A percentile compares a stretch with the other conserved stretches of the same genome.
These are phyloP conservation scores for Nesogale talazaci DNA, from an alignment of 2,113 vertebrate species.

Conservation along the genomic window DNA sequence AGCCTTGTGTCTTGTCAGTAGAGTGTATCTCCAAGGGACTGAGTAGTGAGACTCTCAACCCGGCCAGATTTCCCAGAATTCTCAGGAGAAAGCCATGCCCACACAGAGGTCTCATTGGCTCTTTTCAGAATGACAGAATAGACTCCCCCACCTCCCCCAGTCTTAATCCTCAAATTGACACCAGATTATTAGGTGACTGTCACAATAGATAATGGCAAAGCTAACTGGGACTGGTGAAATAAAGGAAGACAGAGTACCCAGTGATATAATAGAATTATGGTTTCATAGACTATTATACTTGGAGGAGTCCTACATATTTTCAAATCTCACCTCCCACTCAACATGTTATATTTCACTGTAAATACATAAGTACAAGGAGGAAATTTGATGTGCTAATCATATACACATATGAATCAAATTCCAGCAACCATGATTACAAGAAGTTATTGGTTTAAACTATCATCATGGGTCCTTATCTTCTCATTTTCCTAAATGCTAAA, in stretches of 20 bases:
- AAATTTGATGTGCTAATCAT: neutral
- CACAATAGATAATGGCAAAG: constrained; percentile 45
- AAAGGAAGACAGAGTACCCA: neutral
- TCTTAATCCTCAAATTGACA: too few species aligned
- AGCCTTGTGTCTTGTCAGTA: too few species aligned
- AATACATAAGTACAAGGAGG: neutral
- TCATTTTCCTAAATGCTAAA: constrained; percentile 30
- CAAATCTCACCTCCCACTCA: neutral
- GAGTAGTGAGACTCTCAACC: too few species aligned
- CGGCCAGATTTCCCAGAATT: too few species aligned
- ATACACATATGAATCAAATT: constrained; percentile 19
- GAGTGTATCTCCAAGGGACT: too few species aligned
- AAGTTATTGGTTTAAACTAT: constrained; percentile 4
- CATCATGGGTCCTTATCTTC: neutral
- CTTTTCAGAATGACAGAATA: too few species aligned
- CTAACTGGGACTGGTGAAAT: constrained; percentile 17
- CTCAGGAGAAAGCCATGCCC: too few species aligned
- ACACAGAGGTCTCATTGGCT: too few species aligned
- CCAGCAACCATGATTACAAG: neutral
- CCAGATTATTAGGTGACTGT: too few species aligned
- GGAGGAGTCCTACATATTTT: constrained; percentile 36
- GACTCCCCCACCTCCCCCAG: too few species aligned
- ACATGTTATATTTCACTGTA: constrained; percentile 22
- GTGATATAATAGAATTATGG: neutral
- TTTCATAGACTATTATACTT: constrained; percentile 23